Conservation (phyloP, 2,888 invertebrate species). For the Thysanoteuthis rhombus region DNA sequence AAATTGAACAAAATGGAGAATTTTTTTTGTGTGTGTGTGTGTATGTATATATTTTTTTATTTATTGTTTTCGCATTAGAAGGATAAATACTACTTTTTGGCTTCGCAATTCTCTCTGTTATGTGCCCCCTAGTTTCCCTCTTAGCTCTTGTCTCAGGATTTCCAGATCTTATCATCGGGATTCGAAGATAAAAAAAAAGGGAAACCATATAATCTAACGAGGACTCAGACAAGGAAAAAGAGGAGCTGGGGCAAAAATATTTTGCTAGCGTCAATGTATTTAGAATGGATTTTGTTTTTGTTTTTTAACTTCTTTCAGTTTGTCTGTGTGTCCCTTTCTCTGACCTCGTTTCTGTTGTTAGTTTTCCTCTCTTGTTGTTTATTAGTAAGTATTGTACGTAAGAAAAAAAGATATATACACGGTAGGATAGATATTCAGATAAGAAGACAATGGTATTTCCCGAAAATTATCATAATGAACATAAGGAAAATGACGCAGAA, state of each 20-base stretch:
- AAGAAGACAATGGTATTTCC: not conserved
- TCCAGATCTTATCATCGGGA: not conserved
- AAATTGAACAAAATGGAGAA: too few species aligned
- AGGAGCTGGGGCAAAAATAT: not conserved
- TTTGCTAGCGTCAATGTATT: not conserved
- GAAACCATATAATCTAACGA: not conserved
- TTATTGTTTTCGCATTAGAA: not conserved
- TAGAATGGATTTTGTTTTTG: not conserved
- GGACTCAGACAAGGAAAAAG: not conserved
- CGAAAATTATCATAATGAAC: too few species aligned
- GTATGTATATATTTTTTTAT: not conserved
- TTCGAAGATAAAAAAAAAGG: not conserved
- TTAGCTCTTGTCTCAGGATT: not conserved
- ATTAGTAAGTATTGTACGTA: not conserved
- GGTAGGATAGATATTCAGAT: not conserved
- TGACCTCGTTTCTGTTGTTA: not conserved
- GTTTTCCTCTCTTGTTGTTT: not conserved
- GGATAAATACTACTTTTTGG: not conserved
- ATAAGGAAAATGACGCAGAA: too few species aligned
- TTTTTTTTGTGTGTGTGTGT: too few species aligned
- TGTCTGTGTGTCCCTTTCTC: not conserved
- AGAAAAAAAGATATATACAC: not conserved
- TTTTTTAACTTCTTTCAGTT: not conserved
- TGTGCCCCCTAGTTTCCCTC: not conserved
- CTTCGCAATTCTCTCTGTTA: not conserved